phyloP scores from a whole-genome alignment of 2,797 vertebrate species.

The Phaenicophaeus curvirostris region DNA sequence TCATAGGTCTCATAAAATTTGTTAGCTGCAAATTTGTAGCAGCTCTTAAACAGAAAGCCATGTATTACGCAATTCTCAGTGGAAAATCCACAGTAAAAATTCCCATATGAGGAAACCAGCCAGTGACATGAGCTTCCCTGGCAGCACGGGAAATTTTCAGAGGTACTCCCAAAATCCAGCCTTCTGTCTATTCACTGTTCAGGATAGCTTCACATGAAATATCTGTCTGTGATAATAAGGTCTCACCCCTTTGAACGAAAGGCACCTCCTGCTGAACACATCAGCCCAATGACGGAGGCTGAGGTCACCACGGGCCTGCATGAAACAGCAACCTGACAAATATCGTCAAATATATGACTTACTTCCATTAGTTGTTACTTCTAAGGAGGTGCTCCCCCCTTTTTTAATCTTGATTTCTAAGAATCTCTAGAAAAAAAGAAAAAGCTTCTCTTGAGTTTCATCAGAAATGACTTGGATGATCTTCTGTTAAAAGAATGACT shows the following conservation, averaged over 20 bases:
- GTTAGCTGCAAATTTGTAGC: not conserved
- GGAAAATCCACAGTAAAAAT: not conserved
- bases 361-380: not conserved
- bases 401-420: slow-evolving; percentile 44
- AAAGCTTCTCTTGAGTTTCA: slow-evolving; percentile 55
- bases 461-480: slow-evolving; percentile 62
- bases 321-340: not conserved
- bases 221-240: not conserved
- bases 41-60: not conserved
- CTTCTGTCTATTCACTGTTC: not conserved
- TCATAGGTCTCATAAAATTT: not conserved
- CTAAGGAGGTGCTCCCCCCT: not conserved
- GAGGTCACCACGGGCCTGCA: not conserved
- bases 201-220: not conserved
- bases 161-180: not conserved
- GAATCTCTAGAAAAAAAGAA: not conserved
- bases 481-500: slow-evolving; percentile 74
- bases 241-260: not conserved
- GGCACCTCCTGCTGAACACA: not conserved
- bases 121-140: rapidly evolving
- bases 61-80: not conserved
- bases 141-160: not conserved
- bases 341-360: not conserved
- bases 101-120: not conserved
- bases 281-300: not conserved